These are phyloP conservation scores for Drosophila serrata DNA, from an alignment of 1,140 invertebrate genomes.

Conservation along the genomic window DNA sequence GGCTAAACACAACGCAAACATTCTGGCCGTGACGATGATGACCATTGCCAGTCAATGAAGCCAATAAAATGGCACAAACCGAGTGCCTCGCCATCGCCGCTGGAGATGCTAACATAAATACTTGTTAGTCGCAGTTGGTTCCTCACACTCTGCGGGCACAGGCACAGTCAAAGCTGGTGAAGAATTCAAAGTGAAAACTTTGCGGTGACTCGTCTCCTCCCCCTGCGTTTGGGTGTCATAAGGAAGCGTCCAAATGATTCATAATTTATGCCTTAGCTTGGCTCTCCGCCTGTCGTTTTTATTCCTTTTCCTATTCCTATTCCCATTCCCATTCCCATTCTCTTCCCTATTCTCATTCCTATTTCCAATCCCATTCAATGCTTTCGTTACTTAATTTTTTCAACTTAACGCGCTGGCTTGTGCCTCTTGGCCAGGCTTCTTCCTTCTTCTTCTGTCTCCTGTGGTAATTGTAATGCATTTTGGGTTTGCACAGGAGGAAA, in stretches of 20 bases:
- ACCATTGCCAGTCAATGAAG: slow-evolving; percentile 53
- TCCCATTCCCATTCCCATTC: slow-evolving; percentile 19
- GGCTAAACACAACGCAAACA: slow-evolving; percentile 56
- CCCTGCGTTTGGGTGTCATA: slow-evolving; percentile 77
- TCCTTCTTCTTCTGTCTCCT: not conserved
- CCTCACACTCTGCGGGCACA: slow-evolving; percentile 40
- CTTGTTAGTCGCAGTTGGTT: slow-evolving; percentile 65
- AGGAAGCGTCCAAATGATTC: slow-evolving; percentile 85
- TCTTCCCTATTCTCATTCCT: slow-evolving; percentile 40
- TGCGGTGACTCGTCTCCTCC: slow-evolving; percentile 6
- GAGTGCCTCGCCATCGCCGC: too few relatives aligned
- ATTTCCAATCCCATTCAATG: slow-evolving; percentile 70
- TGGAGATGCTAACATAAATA: slow-evolving; percentile 66
- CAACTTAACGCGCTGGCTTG: slow-evolving; percentile 67
- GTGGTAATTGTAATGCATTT: slow-evolving; percentile 52
- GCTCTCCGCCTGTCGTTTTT: slow-evolving; percentile 43
- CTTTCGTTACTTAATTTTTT: slow-evolving; percentile 80
- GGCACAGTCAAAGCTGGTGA: slow-evolving; percentile 11
- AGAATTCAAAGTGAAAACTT: slow-evolving; percentile 27
- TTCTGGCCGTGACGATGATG: slow-evolving; percentile 41
- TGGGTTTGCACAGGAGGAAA: slow-evolving; percentile 23
- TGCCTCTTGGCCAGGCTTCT: slow-evolving; percentile 36
- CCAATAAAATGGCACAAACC: slow-evolving; percentile 52
- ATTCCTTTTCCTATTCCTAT: slow-evolving; percentile 33
- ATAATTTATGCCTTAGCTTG: slow-evolving; percentile 78